Evolutionary conservation across 2,797 vertebrate species (phyloP).

Genomic region (Uromys caudimaculatus): DNA sequence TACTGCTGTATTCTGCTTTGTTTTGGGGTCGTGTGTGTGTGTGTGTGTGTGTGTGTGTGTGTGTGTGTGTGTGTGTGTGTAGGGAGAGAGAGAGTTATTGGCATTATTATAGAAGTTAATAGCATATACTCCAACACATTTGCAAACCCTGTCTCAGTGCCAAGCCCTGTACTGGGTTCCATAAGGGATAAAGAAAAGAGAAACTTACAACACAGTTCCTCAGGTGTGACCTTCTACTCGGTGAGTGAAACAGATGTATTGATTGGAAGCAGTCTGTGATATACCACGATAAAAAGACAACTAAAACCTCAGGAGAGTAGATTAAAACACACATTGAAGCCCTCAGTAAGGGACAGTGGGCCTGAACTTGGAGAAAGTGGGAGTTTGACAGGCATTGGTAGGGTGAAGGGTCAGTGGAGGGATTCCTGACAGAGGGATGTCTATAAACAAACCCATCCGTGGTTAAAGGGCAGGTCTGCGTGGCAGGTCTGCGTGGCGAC

Average conservation of each 20-base stretch:
- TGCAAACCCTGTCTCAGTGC: constrained; percentile 1
- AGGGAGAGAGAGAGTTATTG: background rate
- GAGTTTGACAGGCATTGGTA: background rate
- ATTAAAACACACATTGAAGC: background rate
- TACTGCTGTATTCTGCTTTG: background rate
- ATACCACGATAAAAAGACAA: background rate
- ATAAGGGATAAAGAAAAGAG: background rate
- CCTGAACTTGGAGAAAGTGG: background rate
- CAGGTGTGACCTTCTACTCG: background rate
- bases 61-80: background rate
- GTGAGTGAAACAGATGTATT: background rate
- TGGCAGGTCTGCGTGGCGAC: background rate
- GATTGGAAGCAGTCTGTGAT: background rate
- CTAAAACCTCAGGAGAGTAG: background rate
- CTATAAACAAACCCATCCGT: background rate
- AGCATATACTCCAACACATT: background rate
- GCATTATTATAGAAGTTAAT: constrained; percentile 4
- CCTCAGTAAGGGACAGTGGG: background rate
- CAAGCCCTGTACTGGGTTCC: background rate
- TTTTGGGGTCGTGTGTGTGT: background rate
- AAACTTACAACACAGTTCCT: background rate
- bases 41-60: background rate
- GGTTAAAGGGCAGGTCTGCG: background rate
- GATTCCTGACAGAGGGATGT: background rate
- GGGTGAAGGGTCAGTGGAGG: background rate